Percentiles rank a stretch among this genome's conserved stretches.
Conservation (phyloP, 2,797 vertebrate genomes). For the Gadopsis marmoratus region DNA sequence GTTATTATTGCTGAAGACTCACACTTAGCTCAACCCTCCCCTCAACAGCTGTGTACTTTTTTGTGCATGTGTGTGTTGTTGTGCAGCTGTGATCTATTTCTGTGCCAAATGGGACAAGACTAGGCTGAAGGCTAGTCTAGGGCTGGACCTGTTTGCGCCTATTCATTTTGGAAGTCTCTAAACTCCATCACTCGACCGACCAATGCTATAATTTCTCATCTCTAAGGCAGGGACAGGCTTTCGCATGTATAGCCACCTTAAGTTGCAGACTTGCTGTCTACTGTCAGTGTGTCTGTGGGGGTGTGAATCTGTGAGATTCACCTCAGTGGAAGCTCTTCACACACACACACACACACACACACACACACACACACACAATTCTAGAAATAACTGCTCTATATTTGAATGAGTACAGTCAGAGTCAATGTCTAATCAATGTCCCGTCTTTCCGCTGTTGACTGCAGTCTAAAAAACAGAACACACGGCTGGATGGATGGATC, state of each 20-base stretch:
- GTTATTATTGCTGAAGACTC: slow-evolving; percentile 13
- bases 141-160: too few species aligned
- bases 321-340: slow-evolving; percentile 61
- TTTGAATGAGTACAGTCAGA: slow-evolving; percentile 78
- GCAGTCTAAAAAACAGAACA: slow-evolving; percentile 48
- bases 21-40: background rate
- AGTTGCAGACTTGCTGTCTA: slow-evolving; percentile 41
- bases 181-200: too few species aligned
- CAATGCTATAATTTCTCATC: too few species aligned
- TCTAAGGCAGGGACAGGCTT: too few species aligned
- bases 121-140: too few species aligned
- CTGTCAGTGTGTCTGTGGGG: slow-evolving; percentile 44
- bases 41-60: slow-evolving; percentile 24
- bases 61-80: slow-evolving; percentile 12
- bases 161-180: too few species aligned
- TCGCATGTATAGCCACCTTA: slow-evolving; percentile 10
- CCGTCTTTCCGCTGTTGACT: slow-evolving; percentile 52
- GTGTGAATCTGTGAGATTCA: slow-evolving; percentile 59
- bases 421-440: slow-evolving; percentile 79
- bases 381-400: slow-evolving; percentile 82
- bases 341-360: slow-evolving; percentile 38
- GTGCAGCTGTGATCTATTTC: slow-evolving; percentile 44
- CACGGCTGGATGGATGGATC: slow-evolving; percentile 20
- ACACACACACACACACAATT: slow-evolving; percentile 32
- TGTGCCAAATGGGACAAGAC: slow-evolving; percentile 16